phyloP scores from a whole-genome alignment of 2,797 vertebrate genomes.

The Galaxias olidus region DNA sequence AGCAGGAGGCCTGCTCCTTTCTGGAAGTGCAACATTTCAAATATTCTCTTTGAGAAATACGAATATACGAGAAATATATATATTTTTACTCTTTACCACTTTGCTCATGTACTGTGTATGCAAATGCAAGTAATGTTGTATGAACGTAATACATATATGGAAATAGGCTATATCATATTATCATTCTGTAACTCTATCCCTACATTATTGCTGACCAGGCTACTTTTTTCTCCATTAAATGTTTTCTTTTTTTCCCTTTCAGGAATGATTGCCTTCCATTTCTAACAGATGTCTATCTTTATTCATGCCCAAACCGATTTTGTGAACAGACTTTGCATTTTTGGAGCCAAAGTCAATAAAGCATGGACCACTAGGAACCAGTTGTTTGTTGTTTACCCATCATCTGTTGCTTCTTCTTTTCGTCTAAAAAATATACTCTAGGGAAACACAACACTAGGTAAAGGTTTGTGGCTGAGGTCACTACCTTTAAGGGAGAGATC shows the following conservation, averaged over 20 bases:
- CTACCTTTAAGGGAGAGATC: too few relatives aligned
- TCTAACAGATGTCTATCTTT: not conserved
- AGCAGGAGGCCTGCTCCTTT: too few relatives aligned
- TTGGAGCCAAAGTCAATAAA: constrained; percentile 2
- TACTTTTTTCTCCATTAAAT: not conserved
- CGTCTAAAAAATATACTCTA: not conserved
- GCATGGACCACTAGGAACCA: not conserved
- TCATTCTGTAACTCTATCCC: not conserved
- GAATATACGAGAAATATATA: too few relatives aligned
- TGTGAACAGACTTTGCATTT: not conserved
- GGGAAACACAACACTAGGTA: not conserved
- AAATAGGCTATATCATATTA: not conserved
- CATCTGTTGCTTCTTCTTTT: not conserved
- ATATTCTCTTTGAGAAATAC: too few relatives aligned
- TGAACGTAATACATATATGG: not conserved
- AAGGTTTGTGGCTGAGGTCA: not conserved
- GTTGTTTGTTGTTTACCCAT: constrained; percentile 3
- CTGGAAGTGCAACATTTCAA: too few relatives aligned
- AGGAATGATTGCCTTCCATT: not conserved
- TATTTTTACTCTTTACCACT: too few relatives aligned
- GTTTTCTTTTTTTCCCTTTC: not conserved
- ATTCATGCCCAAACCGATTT: not conserved
- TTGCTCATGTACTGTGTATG: not conserved
- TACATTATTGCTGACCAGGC: not conserved
- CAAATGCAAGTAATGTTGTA: not conserved